Evolutionary conservation across 2,888 invertebrate species (phyloP).

Genomic region (Orchesella flavescens): DNA sequence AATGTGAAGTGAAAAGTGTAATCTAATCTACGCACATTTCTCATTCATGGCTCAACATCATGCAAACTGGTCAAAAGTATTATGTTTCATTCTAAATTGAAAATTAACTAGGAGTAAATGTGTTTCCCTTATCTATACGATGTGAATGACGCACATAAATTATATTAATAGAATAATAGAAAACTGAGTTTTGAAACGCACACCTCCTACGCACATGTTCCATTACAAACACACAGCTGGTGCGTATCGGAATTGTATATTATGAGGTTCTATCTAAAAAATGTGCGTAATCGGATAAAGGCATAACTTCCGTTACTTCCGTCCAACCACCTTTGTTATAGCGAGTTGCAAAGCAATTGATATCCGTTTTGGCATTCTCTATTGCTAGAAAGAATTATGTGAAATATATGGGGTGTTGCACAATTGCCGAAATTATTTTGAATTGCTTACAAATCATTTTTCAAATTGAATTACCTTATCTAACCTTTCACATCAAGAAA

Average conservation of each 20-base stretch:
- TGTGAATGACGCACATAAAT: neutral
- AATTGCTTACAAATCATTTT: no score
- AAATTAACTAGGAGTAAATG: slow-evolving; percentile 14
- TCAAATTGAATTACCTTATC: no score
- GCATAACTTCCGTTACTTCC: no score
- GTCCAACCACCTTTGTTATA: no score
- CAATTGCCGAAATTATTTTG: no score
- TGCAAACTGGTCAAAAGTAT: slow-evolving; percentile 31
- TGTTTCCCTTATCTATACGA: no score
- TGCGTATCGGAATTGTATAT: neutral
- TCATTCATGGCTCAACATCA: neutral
- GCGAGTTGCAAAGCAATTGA: no score
- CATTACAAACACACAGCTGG: neutral
- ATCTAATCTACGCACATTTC: slow-evolving; percentile 19
- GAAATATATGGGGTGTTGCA: no score
- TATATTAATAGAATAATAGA: neutral
- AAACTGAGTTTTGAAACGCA: neutral
- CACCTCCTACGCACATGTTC: neutral
- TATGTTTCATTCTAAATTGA: slow-evolving; percentile 29
- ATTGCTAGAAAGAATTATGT: no score
- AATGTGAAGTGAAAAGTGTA: neutral
- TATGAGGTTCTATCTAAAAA: neutral
- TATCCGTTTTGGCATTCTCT: no score
- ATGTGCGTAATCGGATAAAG: neutral
- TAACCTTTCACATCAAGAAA: no score